Conservation (phyloP, 2,113 vertebrate species). For the Paramormyrops kingsleyae region DNA sequence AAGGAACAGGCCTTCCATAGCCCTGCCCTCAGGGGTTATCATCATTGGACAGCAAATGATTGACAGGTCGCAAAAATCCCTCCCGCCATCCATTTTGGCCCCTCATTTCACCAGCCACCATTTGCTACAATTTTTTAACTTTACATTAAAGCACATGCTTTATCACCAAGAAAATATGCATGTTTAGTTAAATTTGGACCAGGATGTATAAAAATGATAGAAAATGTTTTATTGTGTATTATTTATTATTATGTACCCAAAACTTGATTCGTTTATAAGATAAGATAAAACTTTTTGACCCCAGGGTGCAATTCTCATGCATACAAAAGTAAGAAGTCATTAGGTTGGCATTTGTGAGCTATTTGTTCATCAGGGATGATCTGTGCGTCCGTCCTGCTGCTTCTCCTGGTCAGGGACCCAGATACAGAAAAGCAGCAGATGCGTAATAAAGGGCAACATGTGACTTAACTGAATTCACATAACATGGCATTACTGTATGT, state of each 20-base stretch:
- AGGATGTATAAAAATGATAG: neutral
- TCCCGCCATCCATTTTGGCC: neutral
- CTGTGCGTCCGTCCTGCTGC: neutral
- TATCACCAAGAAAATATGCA: neutral
- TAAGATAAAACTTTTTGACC: neutral
- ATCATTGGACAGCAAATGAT: neutral
- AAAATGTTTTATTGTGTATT: neutral
- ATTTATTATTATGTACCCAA: neutral
- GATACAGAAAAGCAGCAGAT: neutral
- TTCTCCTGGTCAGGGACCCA: neutral
- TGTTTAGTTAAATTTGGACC: neutral
- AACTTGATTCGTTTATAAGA: neutral
- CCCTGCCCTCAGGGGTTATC: neutral
- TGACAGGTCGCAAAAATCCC: neutral
- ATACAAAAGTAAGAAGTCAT: neutral
- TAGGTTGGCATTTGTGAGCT: neutral
- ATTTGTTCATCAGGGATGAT: neutral
- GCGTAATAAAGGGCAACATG: neutral
- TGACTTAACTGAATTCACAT: neutral
- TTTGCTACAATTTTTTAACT: neutral
- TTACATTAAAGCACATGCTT: neutral
- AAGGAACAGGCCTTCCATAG: neutral
- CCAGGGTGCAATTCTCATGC: neutral
- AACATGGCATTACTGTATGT: neutral
- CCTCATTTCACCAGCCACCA: neutral